These are phyloP conservation scores for Apotomis betuletana DNA, from an alignment of 2,888 invertebrate genomes.

Conservation along the genomic window DNA sequence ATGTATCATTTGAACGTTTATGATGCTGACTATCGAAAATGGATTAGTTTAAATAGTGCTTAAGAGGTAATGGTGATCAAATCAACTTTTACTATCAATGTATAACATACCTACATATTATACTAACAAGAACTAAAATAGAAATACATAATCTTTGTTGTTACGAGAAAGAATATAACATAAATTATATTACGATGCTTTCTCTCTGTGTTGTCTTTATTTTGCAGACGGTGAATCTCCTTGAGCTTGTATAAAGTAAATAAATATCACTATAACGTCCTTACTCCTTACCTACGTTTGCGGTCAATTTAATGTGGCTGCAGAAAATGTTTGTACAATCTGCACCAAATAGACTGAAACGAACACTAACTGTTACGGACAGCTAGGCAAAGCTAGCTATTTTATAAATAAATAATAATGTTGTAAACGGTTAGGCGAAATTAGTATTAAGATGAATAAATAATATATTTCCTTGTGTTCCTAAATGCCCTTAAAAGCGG, in stretches of 20 bases:
- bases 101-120: too few relatives aligned
- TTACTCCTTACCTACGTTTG: background rate
- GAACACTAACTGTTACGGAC: too few relatives aligned
- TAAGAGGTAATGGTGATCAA: background rate
- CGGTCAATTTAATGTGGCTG: conserved; percentile 15
- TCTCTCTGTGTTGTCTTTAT: conserved; percentile 4
- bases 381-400: too few relatives aligned
- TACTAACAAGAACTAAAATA: background rate
- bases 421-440: too few relatives aligned
- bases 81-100: too few relatives aligned
- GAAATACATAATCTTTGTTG: too few relatives aligned
- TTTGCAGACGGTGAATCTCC: conserved; percentile 11
- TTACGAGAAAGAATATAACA: background rate
- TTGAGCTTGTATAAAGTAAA: conserved; percentile 20
- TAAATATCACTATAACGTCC: conserved; percentile 5
- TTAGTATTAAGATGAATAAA: too few relatives aligned
- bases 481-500: too few relatives aligned
- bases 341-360: background rate
- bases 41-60: background rate
- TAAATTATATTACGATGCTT: background rate
- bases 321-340: conserved; percentile 6
- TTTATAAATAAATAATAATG: too few relatives aligned
- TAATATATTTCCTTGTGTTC: too few relatives aligned
- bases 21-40: background rate
- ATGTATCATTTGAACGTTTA: background rate